Conservation (phyloP, 2,888 invertebrate genomes). For the Hypolimnas misippus region DNA sequence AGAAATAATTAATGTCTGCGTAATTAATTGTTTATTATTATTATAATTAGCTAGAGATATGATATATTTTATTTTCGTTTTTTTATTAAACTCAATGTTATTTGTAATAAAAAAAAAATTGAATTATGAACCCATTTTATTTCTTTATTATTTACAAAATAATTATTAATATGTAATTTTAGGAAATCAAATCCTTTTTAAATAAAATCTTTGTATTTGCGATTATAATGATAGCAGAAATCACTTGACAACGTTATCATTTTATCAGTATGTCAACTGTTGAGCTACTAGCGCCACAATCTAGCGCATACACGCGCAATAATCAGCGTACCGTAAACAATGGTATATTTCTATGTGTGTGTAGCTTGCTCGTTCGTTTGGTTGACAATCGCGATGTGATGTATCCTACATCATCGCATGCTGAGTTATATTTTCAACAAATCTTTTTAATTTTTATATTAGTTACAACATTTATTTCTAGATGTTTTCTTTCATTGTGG, state of each 20-base stretch:
- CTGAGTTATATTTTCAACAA: slow-evolving; percentile 82
- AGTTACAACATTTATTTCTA: slow-evolving; percentile 80
- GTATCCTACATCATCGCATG: slow-evolving; percentile 83
- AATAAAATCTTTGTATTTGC: slow-evolving; percentile 43
- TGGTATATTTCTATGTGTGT: slow-evolving; percentile 72
- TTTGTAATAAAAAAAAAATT: too few relatives aligned
- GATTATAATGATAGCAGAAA: slow-evolving; percentile 49
- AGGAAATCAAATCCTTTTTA: too few relatives aligned
- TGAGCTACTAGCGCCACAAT: slow-evolving; percentile 60
- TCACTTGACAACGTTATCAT: slow-evolving; percentile 76
- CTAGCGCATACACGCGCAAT: slow-evolving; percentile 66
- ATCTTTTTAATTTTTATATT: slow-evolving; percentile 78
- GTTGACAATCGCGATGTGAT: slow-evolving; percentile 85
- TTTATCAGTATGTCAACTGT: slow-evolving; percentile 75
- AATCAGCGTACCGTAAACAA: slow-evolving; percentile 77
- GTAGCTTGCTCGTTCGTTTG: slow-evolving; percentile 81
- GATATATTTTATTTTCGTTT: too few relatives aligned
- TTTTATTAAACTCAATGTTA: too few relatives aligned
- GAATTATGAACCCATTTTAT: too few relatives aligned
- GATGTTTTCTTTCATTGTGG: slow-evolving; percentile 82
- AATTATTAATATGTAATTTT: too few relatives aligned
- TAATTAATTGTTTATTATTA: too few relatives aligned
- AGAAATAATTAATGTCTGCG: too few relatives aligned
- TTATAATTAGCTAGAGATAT: too few relatives aligned
- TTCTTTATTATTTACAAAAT: too few relatives aligned